Conservation (phyloP, 53 echinoderm and acorn worm species). For the Temnopleurus reevesii region DNA sequence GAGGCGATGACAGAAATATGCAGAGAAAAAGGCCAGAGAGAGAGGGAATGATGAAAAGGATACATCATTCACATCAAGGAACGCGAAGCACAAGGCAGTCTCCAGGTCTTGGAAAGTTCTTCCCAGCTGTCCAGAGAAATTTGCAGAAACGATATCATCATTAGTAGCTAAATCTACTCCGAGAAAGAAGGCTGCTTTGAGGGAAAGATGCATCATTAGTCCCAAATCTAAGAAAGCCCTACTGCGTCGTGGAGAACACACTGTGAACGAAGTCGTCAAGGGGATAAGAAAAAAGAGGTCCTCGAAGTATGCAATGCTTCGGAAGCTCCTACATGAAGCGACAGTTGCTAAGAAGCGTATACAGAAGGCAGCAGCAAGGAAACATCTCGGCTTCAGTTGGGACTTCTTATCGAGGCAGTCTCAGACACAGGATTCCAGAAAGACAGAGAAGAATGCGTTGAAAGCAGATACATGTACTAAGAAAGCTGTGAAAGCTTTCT, state of each 20-base stretch:
- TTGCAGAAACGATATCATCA: constrained; percentile 52
- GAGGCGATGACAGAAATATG: constrained; percentile 42
- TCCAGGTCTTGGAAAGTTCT: constrained; percentile 53
- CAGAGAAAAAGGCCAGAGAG: not conserved
- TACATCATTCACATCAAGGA: not conserved
- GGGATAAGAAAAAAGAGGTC: constrained; percentile 55
- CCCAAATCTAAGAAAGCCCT: constrained; percentile 45
- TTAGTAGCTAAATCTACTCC: constrained; percentile 55
- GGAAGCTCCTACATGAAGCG: constrained; percentile 52
- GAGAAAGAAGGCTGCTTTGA: constrained; percentile 39
- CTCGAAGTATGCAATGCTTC: constrained; percentile 41
- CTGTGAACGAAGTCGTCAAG: constrained; percentile 55
- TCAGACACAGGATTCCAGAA: constrained; percentile 37
- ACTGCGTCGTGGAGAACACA: constrained; percentile 24
- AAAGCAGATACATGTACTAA: constrained; percentile 14
- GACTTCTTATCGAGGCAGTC: constrained; percentile 50
- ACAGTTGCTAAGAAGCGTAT: constrained; percentile 61
- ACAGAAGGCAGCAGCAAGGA: constrained; percentile 57
- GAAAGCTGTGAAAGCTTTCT: constrained; percentile 45
- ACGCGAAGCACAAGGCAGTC: constrained; percentile 59
- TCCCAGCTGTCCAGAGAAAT: constrained; percentile 47
- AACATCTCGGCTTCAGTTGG: constrained; percentile 63
- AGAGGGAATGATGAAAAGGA: not conserved
- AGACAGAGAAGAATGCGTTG: constrained; percentile 52
- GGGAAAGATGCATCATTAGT: constrained; percentile 36